A percentile compares a stretch with the other conserved stretches of the same genome.
Evolutionary conservation across 2,888 invertebrate genomes (phyloP).

Genomic region (Drosophila pseudotakahashii): DNA sequence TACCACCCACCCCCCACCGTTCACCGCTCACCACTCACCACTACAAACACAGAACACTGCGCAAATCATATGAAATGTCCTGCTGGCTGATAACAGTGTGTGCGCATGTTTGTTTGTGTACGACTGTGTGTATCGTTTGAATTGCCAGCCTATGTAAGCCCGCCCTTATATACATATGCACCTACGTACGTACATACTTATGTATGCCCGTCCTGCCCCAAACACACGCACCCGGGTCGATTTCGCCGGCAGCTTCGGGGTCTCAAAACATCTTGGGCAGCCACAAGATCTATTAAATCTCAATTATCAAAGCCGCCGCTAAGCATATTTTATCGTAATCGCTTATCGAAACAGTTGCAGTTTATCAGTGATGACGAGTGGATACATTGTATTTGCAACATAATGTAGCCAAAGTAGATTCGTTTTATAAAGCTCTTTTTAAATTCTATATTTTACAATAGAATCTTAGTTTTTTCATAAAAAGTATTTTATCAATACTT

Average conservation of each 20-base stretch:
- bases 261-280: slow-evolving; percentile 14
- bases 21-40: background rate
- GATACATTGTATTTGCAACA: no score
- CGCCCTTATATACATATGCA: slow-evolving; percentile 17
- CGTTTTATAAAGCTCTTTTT: no score
- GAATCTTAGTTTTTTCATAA: no score
- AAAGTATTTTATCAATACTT: no score
- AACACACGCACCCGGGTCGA: slow-evolving; percentile 14
- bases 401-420: no score
- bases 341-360: slow-evolving; percentile 12
- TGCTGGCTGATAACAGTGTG: slow-evolving; percentile 58
- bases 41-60: slow-evolving; percentile 40
- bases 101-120: slow-evolving; percentile 50
- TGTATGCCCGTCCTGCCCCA: slow-evolving; percentile 2
- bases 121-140: slow-evolving; percentile 34
- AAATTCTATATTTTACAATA: no score
- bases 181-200: background rate
- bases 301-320: slow-evolving; percentile 24
- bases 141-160: slow-evolving; percentile 38
- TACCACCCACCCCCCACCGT: slow-evolving; percentile 1
- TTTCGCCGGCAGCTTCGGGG: slow-evolving; percentile 7
- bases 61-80: slow-evolving; percentile 65
- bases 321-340: slow-evolving; percentile 18
- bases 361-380: background rate
- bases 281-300: slow-evolving; percentile 25